A percentile compares a stretch with the other conserved stretches of the same genome.
Conservation (phyloP, 2,797 vertebrate species). For the Silurus lanzhouensis region DNA sequence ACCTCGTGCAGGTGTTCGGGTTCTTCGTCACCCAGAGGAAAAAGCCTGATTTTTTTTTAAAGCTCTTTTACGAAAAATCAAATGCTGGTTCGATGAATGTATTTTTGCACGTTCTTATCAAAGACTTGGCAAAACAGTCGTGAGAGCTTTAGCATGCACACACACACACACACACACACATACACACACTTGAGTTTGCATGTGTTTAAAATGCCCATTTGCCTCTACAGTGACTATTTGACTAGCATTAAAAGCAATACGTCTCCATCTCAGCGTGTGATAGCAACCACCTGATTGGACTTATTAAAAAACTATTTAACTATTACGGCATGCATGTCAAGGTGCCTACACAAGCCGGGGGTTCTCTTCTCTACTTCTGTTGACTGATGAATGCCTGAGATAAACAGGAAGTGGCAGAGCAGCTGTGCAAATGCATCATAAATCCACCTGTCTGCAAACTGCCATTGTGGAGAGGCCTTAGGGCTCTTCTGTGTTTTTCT, state of each 20-base stretch:
- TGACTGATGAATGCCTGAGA: conserved; percentile 39
- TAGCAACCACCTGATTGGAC: conserved; percentile 31
- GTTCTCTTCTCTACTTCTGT: conserved; percentile 12
- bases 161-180: background rate
- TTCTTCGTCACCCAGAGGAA: conserved; percentile 67
- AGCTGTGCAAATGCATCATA: conserved; percentile 72
- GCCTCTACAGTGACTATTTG: conserved; percentile 60
- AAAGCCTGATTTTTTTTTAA: conserved; percentile 62
- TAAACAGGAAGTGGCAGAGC: conserved; percentile 68
- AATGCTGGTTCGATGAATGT: conserved; percentile 71
- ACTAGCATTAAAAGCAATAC: conserved; percentile 66
- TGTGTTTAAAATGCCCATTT: conserved; percentile 70
- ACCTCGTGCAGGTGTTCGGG: conserved; percentile 57
- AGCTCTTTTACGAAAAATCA: conserved; percentile 58
- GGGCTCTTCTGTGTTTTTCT: conserved; percentile 8
- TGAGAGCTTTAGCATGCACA: conserved; percentile 37
- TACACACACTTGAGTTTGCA: conserved; percentile 67
- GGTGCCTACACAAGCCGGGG: conserved; percentile 18
- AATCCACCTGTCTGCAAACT: conserved; percentile 66
- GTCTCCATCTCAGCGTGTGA: conserved; percentile 62
- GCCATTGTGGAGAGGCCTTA: conserved; percentile 45
- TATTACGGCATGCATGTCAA: background rate
- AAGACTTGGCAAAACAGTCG: conserved; percentile 49
- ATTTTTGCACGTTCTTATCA: conserved; percentile 78
- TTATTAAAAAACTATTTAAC: background rate